Evolutionary conservation across 2,888 invertebrate species (phyloP), one percentile per base, ranked within the genome.

Genomic region (Diabrotica balteata): DNA sequence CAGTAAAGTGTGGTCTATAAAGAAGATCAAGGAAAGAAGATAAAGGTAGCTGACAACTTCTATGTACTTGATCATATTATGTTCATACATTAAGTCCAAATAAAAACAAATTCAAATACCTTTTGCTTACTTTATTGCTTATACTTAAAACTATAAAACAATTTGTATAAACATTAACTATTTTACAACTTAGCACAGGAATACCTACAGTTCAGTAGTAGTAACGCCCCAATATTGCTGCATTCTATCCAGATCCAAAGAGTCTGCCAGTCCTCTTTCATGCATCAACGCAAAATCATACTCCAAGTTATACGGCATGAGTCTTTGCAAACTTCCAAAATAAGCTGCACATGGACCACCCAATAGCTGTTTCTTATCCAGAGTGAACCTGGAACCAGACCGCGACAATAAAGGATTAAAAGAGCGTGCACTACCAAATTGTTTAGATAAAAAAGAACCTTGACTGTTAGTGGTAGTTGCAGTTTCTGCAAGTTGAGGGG

Each of bases 211-310:
- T 83, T 94, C 94, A 0, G 94, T 95, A 1, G 94, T 94, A 10
- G 94, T 93, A 55, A 95, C 93, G 60, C 94, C 94, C 95, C 95
- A 95, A 84, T 95, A 95, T 78, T 94, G 94, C 76, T 94, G 92
- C 92, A 95, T 94, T 63, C 95, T 88, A 79, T 94, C 94, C 71
- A 93, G 88, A 79, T 94, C 94, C 72, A 92, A 84, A 0, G 93
- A 93, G 79, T 94, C 94, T 75, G 90, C 87, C 62, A 89, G 87
- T 47, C 88, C 87, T 75, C 93, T 87, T 80, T 94, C 94, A 80
- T 93, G 92, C 81, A 93, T 93, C 43, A 93, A 90, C 50, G 92
- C 90, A 82, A 93, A 94, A 82, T 94, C 93, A 78, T 93, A 93
- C 79, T 93, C 94, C 78, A 93, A 87, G 82, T 90, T 90, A 78